Conservation (phyloP, 2,888 invertebrate genomes). For the Tiphia femorata region DNA sequence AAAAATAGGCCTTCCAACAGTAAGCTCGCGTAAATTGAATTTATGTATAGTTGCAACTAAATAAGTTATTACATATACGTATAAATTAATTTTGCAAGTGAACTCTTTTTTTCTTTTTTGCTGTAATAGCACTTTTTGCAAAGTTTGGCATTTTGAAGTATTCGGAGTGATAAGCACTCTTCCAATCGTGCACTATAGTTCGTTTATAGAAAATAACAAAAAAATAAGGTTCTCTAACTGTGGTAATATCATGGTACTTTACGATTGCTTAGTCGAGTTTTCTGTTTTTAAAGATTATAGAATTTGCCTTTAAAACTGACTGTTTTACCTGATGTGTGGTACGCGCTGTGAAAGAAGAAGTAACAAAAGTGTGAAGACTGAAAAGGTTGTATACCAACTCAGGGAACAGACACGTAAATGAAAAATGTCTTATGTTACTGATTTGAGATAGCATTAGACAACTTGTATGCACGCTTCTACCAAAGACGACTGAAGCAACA, state of each 20-base stretch:
- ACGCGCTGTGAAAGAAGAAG: conserved; percentile 41
- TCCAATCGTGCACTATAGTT: too few relatives aligned
- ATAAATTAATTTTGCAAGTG: too few relatives aligned
- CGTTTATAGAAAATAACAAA: background rate
- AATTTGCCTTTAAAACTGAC: conserved; percentile 46
- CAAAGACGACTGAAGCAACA: conserved; percentile 64
- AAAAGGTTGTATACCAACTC: conserved; percentile 63
- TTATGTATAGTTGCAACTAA: too few relatives aligned
- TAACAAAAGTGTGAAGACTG: conserved; percentile 59
- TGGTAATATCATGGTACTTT: background rate
- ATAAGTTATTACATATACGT: too few relatives aligned
- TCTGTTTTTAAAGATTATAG: conserved; percentile 9
- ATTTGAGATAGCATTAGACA: conserved; percentile 36
- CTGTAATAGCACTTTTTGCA: too few relatives aligned
- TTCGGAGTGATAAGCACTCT: too few relatives aligned
- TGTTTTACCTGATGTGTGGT: conserved; percentile 44
- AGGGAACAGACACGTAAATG: conserved; percentile 62
- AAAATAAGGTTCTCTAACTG: background rate
- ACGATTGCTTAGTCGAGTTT: conserved; percentile 2
- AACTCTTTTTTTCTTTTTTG: too few relatives aligned
- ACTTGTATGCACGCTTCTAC: conserved; percentile 52
- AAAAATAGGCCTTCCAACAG: too few relatives aligned
- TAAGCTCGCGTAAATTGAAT: too few relatives aligned
- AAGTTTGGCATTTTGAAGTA: too few relatives aligned
- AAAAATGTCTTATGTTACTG: conserved; percentile 41